phyloP scores from a whole-genome alignment of 2,888 invertebrate species.

The Panopea generosa region DNA sequence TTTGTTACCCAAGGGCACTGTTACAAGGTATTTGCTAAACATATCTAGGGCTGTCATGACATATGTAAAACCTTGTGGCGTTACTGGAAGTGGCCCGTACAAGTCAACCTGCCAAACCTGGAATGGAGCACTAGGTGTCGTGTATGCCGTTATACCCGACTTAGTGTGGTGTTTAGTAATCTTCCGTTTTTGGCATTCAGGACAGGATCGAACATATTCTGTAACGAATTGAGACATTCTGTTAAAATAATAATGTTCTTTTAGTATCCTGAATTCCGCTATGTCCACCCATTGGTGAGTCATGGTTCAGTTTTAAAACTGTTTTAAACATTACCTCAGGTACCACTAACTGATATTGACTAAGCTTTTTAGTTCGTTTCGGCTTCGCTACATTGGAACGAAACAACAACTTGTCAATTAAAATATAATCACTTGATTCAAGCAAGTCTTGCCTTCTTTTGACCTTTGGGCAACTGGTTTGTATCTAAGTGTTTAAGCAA shows the following conservation, averaged over 20 bases:
- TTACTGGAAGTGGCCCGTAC: slow-evolving; percentile 45
- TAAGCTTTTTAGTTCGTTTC: slow-evolving; percentile 25
- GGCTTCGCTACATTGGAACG: slow-evolving; percentile 30
- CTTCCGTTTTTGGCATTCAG: slow-evolving; percentile 24
- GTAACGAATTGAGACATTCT: slow-evolving; percentile 16
- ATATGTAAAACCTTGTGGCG: slow-evolving; percentile 21
- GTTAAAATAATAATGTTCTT: slow-evolving; percentile 30
- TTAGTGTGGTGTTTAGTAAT: slow-evolving; percentile 33
- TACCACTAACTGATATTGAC: slow-evolving; percentile 37
- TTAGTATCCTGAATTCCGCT: slow-evolving; percentile 41
- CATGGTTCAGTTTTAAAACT: slow-evolving; percentile 33
- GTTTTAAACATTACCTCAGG: slow-evolving; percentile 31
- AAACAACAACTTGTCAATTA: slow-evolving; percentile 42
- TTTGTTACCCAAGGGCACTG: slow-evolving; percentile 23
- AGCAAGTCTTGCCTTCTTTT: slow-evolving; percentile 39
- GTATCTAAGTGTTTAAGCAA: slow-evolving; percentile 10
- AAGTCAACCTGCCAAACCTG: slow-evolving; percentile 40
- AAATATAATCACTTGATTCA: slow-evolving; percentile 31
- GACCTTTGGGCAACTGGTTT: slow-evolving; percentile 29
- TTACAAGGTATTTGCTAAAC: slow-evolving; percentile 41
- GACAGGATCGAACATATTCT: slow-evolving; percentile 43
- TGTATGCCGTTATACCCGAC: slow-evolving; percentile 23
- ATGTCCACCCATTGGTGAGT: slow-evolving; percentile 37
- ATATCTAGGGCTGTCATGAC: slow-evolving; percentile 29
- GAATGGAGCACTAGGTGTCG: slow-evolving; percentile 31